Evolutionary conservation across 2,888 invertebrate species (phyloP), one percentile per base, ranked within the genome.

Genomic region (Leptura quadrifasciata): DNA sequence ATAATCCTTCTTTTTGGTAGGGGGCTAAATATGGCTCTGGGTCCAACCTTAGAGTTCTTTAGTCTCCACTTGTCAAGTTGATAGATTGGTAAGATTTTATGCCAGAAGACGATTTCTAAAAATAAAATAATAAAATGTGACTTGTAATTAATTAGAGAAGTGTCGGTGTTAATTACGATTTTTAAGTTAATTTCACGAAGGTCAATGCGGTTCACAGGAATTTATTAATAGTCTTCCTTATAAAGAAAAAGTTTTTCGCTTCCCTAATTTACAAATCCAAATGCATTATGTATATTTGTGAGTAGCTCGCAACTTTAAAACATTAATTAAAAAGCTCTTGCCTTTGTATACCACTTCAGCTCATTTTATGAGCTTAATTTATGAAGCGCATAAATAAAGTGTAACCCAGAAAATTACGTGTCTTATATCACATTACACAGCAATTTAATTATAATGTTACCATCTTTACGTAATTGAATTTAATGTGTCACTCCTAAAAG

Each of bases 291-390:
- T 60, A 58, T 15, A 55, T 58, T 58, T 58, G 31, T 21, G 21
- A 69, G 58, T n/a, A 35, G 69, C 69, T 21, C 21, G 69, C 58
- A 69, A 69, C 54, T 65, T 65, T 52, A 54, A 65, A 65, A 21
- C 69, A 69, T 69, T 69, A 69, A 69, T 69, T 69, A 60, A 69
- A 69, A 58, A 69, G 39, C 58, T 63, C 58, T 69, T 8, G 58
- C 55, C 27, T 68, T 27, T 27, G 55, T 27, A 17, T 27, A 54
- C 27, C 39, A 57, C 60, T 58, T 54, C 35, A 60, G 27, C 57
- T 17, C 52, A 17, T 57, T 69, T 68, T 57, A 58, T 58, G 58
- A 69, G 58, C 35, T 69, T 60, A 58, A 69, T 69, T 69, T 69
- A 69, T 58, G 58, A 18, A 21, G 55, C 20, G 57, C 58, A 57